Evolutionary conservation across 2,797 vertebrate genomes (phyloP).

Genomic region (Coreius guichenoti): DNA sequence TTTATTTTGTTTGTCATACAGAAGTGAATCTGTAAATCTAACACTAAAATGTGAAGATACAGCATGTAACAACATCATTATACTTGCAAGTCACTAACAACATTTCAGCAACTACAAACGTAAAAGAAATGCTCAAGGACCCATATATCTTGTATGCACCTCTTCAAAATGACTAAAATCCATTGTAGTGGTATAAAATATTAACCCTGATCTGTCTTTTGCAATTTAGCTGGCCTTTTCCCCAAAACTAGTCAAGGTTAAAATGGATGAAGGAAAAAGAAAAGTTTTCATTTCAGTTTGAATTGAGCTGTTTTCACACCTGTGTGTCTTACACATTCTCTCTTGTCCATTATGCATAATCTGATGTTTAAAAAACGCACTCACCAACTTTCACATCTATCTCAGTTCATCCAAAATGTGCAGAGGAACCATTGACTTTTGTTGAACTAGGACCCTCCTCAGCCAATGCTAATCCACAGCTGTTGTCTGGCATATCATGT

Average conservation of each 20-base stretch:
- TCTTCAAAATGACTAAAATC: not conserved
- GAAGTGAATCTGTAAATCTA: not conserved
- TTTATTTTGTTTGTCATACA: not conserved
- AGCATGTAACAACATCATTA: slow-evolving; percentile 10
- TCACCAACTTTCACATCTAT: not conserved
- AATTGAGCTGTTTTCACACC: not conserved
- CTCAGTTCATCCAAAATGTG: not conserved
- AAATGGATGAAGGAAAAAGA: not conserved
- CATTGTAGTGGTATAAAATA: not conserved
- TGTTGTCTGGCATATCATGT: too few relatives aligned
- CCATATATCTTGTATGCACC: not conserved
- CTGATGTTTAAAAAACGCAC: too few relatives aligned
- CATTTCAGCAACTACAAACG: not conserved
- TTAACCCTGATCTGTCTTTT: not conserved
- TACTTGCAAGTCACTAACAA: not conserved
- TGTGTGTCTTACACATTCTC: not conserved
- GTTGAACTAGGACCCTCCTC: too few relatives aligned
- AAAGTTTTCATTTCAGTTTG: not conserved
- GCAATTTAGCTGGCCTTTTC: not conserved
- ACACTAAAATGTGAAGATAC: not conserved
- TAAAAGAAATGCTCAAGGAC: not conserved
- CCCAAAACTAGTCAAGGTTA: slow-evolving; percentile 8
- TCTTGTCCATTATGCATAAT: not conserved
- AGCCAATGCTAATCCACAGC: too few relatives aligned
- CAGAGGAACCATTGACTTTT: not conserved